Evolutionary conservation across 35 echinoderm and acorn worm genomes (phyloP).

Genomic region (Patiria miniata): DNA sequence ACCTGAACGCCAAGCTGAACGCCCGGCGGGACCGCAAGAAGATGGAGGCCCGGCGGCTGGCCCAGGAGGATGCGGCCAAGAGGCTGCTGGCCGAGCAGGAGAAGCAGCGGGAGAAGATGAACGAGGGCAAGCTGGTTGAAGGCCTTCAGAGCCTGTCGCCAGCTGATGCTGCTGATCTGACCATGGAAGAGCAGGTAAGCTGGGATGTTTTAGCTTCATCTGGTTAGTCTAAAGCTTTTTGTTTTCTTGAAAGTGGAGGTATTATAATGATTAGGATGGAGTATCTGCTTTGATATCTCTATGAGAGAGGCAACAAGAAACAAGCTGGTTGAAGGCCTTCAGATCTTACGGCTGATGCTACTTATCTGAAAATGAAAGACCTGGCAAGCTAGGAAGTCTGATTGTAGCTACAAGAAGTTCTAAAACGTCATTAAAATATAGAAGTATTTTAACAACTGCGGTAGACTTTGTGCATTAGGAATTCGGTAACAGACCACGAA

Average conservation of each 20-base stretch:
- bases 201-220: background rate
- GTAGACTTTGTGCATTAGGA: no score
- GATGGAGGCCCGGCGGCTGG: slow-evolving; percentile 56
- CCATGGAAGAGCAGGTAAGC: slow-evolving; percentile 96
- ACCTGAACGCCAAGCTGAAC: slow-evolving; percentile 71
- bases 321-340: no score
- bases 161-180: slow-evolving; percentile 72
- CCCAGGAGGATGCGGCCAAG: slow-evolving; percentile 82
- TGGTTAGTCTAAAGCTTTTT: background rate
- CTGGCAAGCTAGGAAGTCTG: no score
- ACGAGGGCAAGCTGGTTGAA: slow-evolving; percentile 33
- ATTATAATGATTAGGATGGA: background rate
- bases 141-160: slow-evolving; percentile 58
- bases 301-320: no score
- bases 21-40: slow-evolving; percentile 52
- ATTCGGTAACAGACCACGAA: no score
- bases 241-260: background rate
- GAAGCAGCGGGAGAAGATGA: slow-evolving; percentile 47
- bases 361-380: no score
- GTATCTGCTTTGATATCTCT: background rate
- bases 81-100: slow-evolving; percentile 82
- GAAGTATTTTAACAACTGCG: no score
- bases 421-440: no score
- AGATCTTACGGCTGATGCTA: no score
- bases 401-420: no score